Base-by-base conservation (phyloP, 1,140 invertebrate genomes). In the Acyrthosiphon pisum region DNA sequence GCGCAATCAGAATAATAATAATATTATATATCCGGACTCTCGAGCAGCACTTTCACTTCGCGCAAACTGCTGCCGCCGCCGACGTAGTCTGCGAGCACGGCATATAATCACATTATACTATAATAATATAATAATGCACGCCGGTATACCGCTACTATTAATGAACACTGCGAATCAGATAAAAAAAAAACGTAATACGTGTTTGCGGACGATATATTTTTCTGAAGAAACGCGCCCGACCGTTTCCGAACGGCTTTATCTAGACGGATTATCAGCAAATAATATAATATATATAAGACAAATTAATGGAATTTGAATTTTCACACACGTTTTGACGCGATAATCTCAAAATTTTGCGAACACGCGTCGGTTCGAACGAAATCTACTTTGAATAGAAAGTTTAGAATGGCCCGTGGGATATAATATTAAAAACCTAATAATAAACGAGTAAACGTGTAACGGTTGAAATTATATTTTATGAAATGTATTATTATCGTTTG, bases 1-100 rank as follows among this genome's bases (percentile, higher is more conserved):
- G 81, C 91, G 91, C 81, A 93, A 93, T 93, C 91, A n/a, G 22
- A 83, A 83, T 83, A 91, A 90, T 35, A 81, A 41, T 91, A 81
- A 26, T 84, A 83, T 48, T 93, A 86, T 44, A 84, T 53, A 93
- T 93, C 91, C 91, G 91, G 91, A 86, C 91, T 86, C 48, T 86
- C 90, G 91, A 84, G 46, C 11, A 83, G n/a, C 48, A 84, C 91
- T 93, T 93, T 93, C 91, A 93, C 91, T 93, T 93, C 30, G 48
- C 35, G 46, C 91, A 22, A 44, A 76, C 60, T 91, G 90, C 53
- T 26, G 50, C 50, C 50, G 90, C 53, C 60, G 30, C 44, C 60
- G 89, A 8, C 46, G 56, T 90, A n/a, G 30, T 76, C 30, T 46
- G 48, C 35, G 56, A n/a, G 18, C 30, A 44, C 60, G 4, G 53